Evolutionary conservation across 2,888 invertebrate genomes (phyloP).

Genomic region (Trypoxylon attenuatum): DNA sequence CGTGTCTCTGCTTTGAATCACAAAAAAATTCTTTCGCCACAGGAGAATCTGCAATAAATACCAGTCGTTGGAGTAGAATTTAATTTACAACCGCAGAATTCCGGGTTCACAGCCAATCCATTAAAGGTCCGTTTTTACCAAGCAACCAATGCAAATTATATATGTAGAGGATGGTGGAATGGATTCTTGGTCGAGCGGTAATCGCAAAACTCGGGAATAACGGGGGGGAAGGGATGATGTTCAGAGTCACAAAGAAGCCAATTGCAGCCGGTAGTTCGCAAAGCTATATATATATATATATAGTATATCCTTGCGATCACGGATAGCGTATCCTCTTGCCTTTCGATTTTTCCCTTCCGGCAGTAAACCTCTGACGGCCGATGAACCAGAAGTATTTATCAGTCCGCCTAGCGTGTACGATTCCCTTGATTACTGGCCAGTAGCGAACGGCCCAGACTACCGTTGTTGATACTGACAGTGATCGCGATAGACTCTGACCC

Average conservation of each 20-base stretch:
- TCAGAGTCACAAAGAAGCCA: slow-evolving; percentile 29
- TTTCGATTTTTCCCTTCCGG: slow-evolving; percentile 29
- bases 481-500: too few species aligned
- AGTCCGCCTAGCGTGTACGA: slow-evolving; percentile 28
- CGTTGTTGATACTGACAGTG: too few species aligned
- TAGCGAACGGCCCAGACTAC: slow-evolving; percentile 5
- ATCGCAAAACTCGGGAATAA: slow-evolving; percentile 30
- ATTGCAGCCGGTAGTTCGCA: slow-evolving; percentile 28
- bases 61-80: too few species aligned
- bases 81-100: neutral
- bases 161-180: neutral
- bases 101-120: neutral
- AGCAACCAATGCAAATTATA: neutral
- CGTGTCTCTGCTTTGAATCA: too few species aligned
- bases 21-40: too few species aligned
- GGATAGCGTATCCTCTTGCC: slow-evolving; percentile 17
- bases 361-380: slow-evolving; percentile 27
- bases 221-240: too few species aligned
- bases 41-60: too few species aligned
- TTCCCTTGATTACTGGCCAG: neutral
- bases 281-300: slow-evolving; percentile 3
- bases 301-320: slow-evolving; percentile 28
- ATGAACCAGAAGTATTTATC: slow-evolving; percentile 40
- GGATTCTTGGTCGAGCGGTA: slow-evolving; percentile 3
- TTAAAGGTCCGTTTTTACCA: neutral